phyloP scores from a whole-genome alignment of 2,797 vertebrate species.

The Cercopithecus mitis region DNA sequence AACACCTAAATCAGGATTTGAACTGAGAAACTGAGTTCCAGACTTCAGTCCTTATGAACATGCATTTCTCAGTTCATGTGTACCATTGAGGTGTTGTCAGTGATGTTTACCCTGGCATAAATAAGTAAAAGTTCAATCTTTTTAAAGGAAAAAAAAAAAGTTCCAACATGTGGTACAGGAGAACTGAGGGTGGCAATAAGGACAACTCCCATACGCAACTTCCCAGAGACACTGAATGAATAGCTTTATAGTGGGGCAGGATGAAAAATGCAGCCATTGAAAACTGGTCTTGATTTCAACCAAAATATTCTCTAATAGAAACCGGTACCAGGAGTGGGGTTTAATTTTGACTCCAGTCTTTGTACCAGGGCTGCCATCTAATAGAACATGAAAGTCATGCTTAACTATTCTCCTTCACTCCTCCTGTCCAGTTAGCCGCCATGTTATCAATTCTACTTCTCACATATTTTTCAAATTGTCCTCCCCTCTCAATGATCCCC shows the following conservation, averaged over 20 bases:
- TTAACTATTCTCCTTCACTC: background rate
- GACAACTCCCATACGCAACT: background rate
- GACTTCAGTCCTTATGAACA: background rate
- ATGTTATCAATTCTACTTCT: background rate
- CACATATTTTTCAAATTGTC: background rate
- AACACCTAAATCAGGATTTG: background rate
- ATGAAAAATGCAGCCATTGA: background rate
- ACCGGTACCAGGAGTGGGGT: background rate
- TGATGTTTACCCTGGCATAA: background rate
- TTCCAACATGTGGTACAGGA: background rate
- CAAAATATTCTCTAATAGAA: background rate
- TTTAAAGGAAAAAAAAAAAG: background rate
- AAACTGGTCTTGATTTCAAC: background rate
- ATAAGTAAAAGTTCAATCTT: background rate
- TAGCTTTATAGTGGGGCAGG: too few relatives aligned
- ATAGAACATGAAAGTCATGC: background rate
- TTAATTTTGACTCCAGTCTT: background rate
- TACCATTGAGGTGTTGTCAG: background rate
- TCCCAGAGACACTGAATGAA: background rate
- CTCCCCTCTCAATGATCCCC: background rate
- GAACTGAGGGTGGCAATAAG: background rate
- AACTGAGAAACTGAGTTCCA: background rate
- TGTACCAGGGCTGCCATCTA: background rate
- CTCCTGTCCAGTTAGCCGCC: background rate
- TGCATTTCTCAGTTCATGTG: background rate